Evolutionary conservation across 35 echinoderm and acorn worm species (phyloP).

Genomic region (Nesometra sesokonis): DNA sequence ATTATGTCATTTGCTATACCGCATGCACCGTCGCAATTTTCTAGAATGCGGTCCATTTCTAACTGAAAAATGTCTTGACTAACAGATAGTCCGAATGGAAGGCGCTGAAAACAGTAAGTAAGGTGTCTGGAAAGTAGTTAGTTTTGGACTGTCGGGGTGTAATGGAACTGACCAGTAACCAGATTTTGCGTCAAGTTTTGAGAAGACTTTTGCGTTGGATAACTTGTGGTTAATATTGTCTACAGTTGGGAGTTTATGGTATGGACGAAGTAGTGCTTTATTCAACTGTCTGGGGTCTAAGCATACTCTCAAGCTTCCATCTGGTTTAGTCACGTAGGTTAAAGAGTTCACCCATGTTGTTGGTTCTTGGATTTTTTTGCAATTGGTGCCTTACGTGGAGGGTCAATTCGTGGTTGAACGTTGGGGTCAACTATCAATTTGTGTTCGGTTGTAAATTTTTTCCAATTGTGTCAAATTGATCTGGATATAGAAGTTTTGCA

Average conservation of each 20-base stretch:
- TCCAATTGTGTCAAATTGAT: too few relatives aligned
- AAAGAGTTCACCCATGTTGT: too few relatives aligned
- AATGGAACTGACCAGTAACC: background rate
- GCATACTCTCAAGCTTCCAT: conserved; percentile 5
- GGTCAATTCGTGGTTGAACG: background rate
- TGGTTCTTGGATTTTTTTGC: background rate
- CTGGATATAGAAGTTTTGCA: too few relatives aligned
- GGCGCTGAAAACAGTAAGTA: conserved; percentile 1
- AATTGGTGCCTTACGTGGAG: conserved; percentile 25
- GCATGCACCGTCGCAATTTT: background rate
- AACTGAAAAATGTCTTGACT: too few relatives aligned
- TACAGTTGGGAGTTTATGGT: too few relatives aligned
- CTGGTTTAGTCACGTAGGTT: conserved; percentile 29
- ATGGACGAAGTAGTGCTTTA: too few relatives aligned
- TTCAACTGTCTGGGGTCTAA: conserved; percentile 8
- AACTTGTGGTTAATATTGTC: too few relatives aligned
- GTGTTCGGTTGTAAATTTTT: background rate
- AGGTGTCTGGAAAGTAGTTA: conserved; percentile 3
- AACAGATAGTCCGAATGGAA: conserved; percentile 13
- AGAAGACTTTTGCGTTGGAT: background rate
- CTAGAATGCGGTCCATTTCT: too few relatives aligned
- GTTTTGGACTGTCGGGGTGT: too few relatives aligned
- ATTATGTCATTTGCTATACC: conserved; percentile 13
- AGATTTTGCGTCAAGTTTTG: background rate
- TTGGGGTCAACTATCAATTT: background rate